phyloP scores from a whole-genome alignment of 35 echinoderm and acorn worm genomes.

The Acanthaster planci region DNA sequence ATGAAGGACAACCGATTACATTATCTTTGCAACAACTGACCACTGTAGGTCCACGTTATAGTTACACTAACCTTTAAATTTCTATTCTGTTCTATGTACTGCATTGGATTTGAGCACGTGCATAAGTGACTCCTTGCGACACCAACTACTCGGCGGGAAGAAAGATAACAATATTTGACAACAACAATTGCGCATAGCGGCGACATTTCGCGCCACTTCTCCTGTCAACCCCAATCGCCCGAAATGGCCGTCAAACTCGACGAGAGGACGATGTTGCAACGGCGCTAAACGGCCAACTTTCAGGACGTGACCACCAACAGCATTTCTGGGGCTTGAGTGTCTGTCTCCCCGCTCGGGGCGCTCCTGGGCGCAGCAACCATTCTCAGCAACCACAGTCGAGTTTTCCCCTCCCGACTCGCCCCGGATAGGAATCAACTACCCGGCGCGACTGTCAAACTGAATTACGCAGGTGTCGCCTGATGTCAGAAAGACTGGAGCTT shows the following conservation, averaged over 20 bases:
- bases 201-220: background rate
- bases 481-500: background rate
- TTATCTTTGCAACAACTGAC: no score
- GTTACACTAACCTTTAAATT: no score
- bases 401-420: conserved; percentile 2
- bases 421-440: background rate
- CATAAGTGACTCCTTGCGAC: background rate
- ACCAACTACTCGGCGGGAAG: conserved; percentile 13
- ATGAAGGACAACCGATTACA: no score
- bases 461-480: conserved; percentile 6
- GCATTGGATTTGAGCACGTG: no score
- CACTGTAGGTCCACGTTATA: no score
- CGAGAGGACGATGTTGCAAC: no score
- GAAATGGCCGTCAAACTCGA: background rate
- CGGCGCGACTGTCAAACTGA: conserved; percentile 20
- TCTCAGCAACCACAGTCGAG: background rate
- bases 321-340: background rate
- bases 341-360: background rate
- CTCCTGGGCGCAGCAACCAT: background rate
- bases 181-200: background rate
- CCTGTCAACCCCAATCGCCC: background rate
- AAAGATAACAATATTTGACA: conserved; percentile 8
- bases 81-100: no score
- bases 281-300: no score
- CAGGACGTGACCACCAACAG: no score